Percentiles rank a stretch among this genome's conserved stretches.
phyloP scores from a whole-genome alignment of 2,113 vertebrate species.

The Tyto alba region DNA sequence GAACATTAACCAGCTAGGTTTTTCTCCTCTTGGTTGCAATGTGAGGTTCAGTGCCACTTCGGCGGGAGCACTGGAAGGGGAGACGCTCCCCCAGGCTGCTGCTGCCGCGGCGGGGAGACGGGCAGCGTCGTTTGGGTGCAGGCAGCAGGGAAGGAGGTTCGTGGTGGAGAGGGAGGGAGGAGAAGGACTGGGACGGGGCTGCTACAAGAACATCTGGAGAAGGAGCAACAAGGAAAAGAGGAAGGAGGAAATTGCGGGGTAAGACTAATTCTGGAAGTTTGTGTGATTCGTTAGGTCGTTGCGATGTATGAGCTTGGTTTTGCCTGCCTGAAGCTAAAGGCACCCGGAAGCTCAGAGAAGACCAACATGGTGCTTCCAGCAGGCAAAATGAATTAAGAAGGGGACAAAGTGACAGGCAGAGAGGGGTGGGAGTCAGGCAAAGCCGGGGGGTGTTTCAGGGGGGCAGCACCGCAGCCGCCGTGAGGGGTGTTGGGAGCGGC shows the following conservation, averaged over 20 bases:
- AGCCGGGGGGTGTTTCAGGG: neutral
- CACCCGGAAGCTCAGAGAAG: neutral
- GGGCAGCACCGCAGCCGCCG: accelerated
- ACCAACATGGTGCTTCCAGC: neutral
- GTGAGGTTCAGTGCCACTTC: neutral
- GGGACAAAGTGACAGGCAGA: neutral
- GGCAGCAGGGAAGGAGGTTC: accelerated
- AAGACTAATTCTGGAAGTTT: neutral
- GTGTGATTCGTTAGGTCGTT: accelerated
- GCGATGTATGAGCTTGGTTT: neutral
- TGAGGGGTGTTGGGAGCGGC: accelerated
- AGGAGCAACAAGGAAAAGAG: neutral
- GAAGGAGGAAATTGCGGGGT: neutral
- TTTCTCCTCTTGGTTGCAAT: neutral
- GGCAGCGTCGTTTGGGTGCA: neutral
- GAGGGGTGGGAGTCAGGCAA: neutral
- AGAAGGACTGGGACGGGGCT: accelerated
- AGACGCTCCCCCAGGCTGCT: neutral
- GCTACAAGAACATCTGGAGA: neutral
- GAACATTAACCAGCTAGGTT: neutral
- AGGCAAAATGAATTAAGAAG: neutral
- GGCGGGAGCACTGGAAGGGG: neutral
- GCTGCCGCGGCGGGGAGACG: accelerated
- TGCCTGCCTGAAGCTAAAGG: neutral
- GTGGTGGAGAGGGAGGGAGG: neutral